A percentile compares a stretch with the other conserved stretches of the same genome.
Conservation (phyloP, 2,888 invertebrate genomes). For the Lasioglossum oenotherae region DNA sequence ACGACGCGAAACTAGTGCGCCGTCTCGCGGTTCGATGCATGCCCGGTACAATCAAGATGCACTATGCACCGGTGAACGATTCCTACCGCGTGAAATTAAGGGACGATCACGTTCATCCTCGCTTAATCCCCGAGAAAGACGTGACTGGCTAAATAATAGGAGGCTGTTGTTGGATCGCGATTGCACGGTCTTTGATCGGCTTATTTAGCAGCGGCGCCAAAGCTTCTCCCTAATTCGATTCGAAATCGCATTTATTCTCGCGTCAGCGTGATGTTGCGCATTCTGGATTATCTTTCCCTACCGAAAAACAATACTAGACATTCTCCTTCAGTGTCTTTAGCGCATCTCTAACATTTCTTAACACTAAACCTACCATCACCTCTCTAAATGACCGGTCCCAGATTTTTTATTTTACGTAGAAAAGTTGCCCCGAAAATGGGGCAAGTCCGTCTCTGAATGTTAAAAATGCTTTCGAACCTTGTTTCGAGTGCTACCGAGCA, state of each 20-base stretch:
- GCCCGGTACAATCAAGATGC: conserved; percentile 47
- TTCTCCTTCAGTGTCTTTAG: too few species aligned
- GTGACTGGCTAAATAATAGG: conserved; percentile 66
- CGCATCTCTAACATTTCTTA: too few species aligned
- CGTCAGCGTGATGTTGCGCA: neutral
- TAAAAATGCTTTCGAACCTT: too few species aligned
- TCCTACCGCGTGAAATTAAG: conserved; percentile 53
- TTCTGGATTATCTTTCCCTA: neutral
- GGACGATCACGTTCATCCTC: conserved; percentile 65
- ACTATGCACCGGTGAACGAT: conserved; percentile 45
- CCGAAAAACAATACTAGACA: too few species aligned
- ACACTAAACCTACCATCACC: too few species aligned
- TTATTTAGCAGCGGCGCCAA: neutral
- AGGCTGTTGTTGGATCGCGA: conserved; percentile 47
- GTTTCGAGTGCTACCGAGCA: too few species aligned
- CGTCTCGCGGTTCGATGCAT: conserved; percentile 21
- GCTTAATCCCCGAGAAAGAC: conserved; percentile 53
- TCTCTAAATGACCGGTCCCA: too few species aligned
- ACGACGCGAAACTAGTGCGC: neutral
- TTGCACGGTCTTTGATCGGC: conserved; percentile 52
- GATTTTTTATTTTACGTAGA: too few species aligned
- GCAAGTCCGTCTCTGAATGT: too few species aligned
- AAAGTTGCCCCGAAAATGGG: too few species aligned
- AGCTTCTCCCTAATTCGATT: neutral
- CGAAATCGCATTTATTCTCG: neutral